Base-by-base conservation (phyloP, 2,113 vertebrate species). In the Cheirogaleus medius region DNA sequence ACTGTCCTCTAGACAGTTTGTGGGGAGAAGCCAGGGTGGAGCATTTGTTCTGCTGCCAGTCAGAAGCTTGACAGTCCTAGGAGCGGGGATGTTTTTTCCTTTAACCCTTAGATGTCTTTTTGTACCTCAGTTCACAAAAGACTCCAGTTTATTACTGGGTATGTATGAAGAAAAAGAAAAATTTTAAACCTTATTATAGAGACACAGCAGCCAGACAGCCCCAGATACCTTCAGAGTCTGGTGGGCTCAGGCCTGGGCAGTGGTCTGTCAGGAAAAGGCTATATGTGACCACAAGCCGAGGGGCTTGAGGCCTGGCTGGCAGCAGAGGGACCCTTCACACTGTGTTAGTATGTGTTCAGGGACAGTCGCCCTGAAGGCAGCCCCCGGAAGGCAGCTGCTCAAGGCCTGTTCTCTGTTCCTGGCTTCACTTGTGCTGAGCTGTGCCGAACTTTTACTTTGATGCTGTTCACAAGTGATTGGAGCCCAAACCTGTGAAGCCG, bases 311-410 rank as follows among this genome's bases (percentile, higher is more conserved):
- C 34, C 54, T 25, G 74, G 32, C 6, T 29, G 39, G 32, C 49
- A n/a, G 54, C 34, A 2, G 1, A 76, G 49, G 49, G 54, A 8
- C 58, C 17, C 42, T n/a, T 0, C 0, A 0, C 34, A 1, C n/a
- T 1, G 13, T 3, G 8, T 32, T n/a, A 2, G 0, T 42, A 14
- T 34, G 60, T 63, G 27, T 73, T 17, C 25, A 5, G 69, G 23
- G 23, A n/a, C 39, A n/a, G n/a, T n/a, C n/a, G n/a, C n/a, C n/a
- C n/a, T n/a, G n/a, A n/a, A n/a, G n/a, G n/a, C n/a, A n/a, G n/a
- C n/a, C n/a, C n/a, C n/a, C n/a, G n/a, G n/a, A 58, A 29, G 49
- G 44, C 69, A 18, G 69, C 77, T 0, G 34, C 56, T 37, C 9
- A 0, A 25, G 58, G 52, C 60, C 37, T 39, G 20, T 6, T 18